Conservation (phyloP, 2,113 vertebrate species). For the Ptilorrhoa leucosticta region DNA sequence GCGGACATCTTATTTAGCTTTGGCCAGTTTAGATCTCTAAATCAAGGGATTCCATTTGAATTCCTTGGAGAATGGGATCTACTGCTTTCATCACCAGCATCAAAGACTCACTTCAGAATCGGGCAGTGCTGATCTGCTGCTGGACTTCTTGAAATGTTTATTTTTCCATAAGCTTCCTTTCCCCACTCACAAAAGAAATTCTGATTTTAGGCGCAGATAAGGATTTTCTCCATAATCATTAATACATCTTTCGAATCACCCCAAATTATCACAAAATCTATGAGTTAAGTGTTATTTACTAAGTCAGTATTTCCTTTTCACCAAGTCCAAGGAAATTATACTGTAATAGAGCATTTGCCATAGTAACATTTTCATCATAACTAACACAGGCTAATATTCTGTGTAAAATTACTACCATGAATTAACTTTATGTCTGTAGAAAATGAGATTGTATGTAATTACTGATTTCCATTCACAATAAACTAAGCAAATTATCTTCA, state of each 20-base stretch:
- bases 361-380: slow-evolving; percentile 74
- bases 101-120: background rate
- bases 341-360: slow-evolving; percentile 61
- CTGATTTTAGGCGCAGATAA: background rate
- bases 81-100: background rate
- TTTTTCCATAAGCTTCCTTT: background rate
- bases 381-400: slow-evolving; percentile 77
- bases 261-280: slow-evolving; percentile 41
- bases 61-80: background rate
- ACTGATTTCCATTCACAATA: slow-evolving; percentile 84
- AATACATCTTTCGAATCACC: background rate
- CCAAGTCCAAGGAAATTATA: slow-evolving; percentile 57
- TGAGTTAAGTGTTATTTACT: slow-evolving; percentile 44
- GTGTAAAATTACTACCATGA: slow-evolving; percentile 79
- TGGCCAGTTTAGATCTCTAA: background rate
- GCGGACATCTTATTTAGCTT: background rate
- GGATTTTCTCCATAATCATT: background rate
- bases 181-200: background rate
- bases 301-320: slow-evolving; percentile 61
- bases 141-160: background rate
- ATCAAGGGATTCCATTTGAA: background rate
- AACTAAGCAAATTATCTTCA: slow-evolving; percentile 83
- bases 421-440: slow-evolving; percentile 82
- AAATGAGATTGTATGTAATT: slow-evolving; percentile 81
- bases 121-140: background rate